A percentile compares a stretch with the other conserved stretches of the same genome.
Evolutionary conservation across 1,140 invertebrate species (phyloP).

Genomic region (Brachionus sp.): DNA sequence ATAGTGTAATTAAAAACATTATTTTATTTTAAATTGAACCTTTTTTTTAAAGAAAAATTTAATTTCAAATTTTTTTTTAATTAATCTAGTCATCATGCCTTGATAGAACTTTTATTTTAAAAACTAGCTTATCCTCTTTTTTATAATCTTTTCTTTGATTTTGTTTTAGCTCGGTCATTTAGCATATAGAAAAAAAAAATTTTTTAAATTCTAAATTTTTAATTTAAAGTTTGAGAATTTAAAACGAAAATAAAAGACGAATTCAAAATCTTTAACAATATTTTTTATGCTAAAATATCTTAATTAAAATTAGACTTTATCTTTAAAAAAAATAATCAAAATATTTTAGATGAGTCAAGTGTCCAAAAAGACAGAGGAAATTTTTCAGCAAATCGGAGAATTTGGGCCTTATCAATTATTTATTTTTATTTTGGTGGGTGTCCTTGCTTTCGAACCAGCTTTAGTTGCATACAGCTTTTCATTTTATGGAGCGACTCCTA

Average conservation of each 20-base stretch:
- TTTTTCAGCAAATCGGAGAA: not conserved
- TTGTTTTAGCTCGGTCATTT: too few species aligned
- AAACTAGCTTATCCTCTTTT: too few species aligned
- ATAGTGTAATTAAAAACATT: not conserved
- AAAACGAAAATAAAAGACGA: too few species aligned
- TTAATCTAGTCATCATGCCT: too few species aligned
- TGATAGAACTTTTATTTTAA: too few species aligned
- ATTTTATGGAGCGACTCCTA: constrained; percentile 2
- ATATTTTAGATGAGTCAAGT: not conserved
- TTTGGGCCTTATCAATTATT: not conserved
- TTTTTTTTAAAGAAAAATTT: not conserved
- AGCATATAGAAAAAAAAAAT: too few species aligned
- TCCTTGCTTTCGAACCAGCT: not conserved
- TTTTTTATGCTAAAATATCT: too few species aligned
- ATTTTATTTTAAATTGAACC: not conserved
- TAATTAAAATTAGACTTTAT: not conserved
- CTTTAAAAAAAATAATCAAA: not conserved
- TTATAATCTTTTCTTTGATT: too few species aligned
- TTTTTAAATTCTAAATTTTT: too few species aligned
- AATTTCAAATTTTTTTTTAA: too few species aligned
- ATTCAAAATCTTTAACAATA: too few species aligned
- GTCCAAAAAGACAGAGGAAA: not conserved
- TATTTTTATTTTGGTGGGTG: not conserved
- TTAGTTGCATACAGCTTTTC: constrained; percentile 18
- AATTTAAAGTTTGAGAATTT: too few species aligned